Conservation (phyloP, 2,113 vertebrate genomes). For the Chaetops frenatus region DNA sequence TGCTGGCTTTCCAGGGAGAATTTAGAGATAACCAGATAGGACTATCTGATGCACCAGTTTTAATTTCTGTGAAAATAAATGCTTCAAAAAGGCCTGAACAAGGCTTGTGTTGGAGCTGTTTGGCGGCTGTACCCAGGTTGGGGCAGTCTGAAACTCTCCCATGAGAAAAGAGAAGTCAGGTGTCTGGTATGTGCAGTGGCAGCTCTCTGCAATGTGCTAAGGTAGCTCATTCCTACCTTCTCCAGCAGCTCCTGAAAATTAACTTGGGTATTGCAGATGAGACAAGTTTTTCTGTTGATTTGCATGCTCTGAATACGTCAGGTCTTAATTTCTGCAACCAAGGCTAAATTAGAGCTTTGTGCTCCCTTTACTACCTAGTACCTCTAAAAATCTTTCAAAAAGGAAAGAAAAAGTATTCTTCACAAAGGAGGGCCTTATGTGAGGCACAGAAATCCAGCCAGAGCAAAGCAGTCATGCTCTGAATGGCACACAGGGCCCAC, state of each 20-base stretch:
- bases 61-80: background rate
- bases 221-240: background rate
- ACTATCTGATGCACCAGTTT: background rate
- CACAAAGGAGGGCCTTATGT: background rate
- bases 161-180: background rate
- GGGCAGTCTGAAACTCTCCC: background rate
- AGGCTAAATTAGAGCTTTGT: background rate
- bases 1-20: background rate
- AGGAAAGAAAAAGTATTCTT: background rate
- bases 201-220: background rate
- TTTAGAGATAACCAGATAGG: background rate
- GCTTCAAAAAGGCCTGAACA: background rate
- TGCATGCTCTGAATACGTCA: background rate
- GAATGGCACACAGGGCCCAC: background rate
- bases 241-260: background rate
- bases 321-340: background rate
- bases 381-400: background rate
- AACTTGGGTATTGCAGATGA: background rate
- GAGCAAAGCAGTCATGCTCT: background rate
- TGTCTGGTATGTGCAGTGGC: background rate
- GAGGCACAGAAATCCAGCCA: background rate
- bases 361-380: background rate
- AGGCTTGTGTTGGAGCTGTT: background rate
- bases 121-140: background rate
- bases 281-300: background rate